Conservation (phyloP, 2,797 vertebrate species). For the Gila robusta region DNA sequence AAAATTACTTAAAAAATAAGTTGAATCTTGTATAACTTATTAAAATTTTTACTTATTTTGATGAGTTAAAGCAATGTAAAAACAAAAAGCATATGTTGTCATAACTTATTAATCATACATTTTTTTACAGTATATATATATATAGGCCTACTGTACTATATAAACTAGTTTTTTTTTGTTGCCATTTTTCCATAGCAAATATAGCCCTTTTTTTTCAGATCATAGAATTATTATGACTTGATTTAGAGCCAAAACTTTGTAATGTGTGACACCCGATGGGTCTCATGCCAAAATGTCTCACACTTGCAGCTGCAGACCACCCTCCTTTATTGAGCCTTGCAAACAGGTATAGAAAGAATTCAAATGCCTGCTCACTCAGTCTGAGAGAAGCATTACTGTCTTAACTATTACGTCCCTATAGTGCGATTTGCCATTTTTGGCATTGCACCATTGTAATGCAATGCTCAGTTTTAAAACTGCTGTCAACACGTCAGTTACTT, state of each 20-base stretch:
- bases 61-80: too few relatives aligned
- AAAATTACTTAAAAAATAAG: too few relatives aligned
- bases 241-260: not conserved
- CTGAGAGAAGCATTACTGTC: constrained; percentile 33
- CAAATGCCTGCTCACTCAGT: constrained; percentile 43
- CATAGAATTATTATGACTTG: not conserved
- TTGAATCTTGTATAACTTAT: too few relatives aligned
- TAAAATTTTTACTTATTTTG: too few relatives aligned
- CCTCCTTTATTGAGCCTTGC: constrained; percentile 24
- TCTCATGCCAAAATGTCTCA: constrained; percentile 24
- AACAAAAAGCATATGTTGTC: too few relatives aligned
- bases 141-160: too few relatives aligned
- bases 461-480: constrained; percentile 66
- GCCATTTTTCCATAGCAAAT: too few relatives aligned
- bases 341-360: constrained; percentile 17
- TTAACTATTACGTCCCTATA: constrained; percentile 23
- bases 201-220: not conserved
- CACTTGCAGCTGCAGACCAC: constrained; percentile 46
- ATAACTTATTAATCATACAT: too few relatives aligned
- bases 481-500: constrained; percentile 69
- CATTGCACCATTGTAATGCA: constrained; percentile 28
- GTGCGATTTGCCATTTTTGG: constrained; percentile 32
- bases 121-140: not conserved
- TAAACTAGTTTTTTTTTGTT: too few relatives aligned
- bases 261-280: not conserved